These are phyloP conservation scores for Nerophis lumbriciformis DNA, from an alignment of 2,113 vertebrate species.

Conservation along the genomic window DNA sequence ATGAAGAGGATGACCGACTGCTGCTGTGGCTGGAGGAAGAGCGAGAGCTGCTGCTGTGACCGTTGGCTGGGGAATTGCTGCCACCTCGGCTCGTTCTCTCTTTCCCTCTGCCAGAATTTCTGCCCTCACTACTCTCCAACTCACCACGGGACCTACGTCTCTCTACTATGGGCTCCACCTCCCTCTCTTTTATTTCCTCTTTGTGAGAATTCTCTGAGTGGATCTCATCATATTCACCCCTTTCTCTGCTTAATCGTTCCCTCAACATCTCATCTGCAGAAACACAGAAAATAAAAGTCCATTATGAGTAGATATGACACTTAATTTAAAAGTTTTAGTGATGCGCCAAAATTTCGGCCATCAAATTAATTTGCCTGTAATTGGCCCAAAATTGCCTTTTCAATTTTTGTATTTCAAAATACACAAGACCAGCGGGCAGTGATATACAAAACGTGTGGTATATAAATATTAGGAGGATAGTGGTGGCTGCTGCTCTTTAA, in stretches of 20 bases:
- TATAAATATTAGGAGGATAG: too few relatives aligned
- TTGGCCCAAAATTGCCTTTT: too few relatives aligned
- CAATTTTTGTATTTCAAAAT: too few relatives aligned
- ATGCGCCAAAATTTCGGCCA: too few relatives aligned
- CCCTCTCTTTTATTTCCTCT: constrained; percentile 84
- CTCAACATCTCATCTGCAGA: constrained; percentile 83
- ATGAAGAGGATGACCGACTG: constrained; percentile 83
- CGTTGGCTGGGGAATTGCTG: constrained; percentile 76
- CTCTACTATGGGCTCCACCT: constrained; percentile 80
- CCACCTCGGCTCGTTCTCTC: constrained; percentile 75
- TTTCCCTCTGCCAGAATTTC: constrained; percentile 78
- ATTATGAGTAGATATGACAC: background rate
- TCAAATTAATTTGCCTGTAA: too few relatives aligned
- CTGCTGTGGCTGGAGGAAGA: constrained; percentile 82
- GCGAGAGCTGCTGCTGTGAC: constrained; percentile 81
- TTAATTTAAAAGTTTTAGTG: too few relatives aligned
- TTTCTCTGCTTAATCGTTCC: constrained; percentile 84
- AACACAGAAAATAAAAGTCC: constrained; percentile 23
- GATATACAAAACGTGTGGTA: too few relatives aligned
- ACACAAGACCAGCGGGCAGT: too few relatives aligned
- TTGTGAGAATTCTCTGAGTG: constrained; percentile 78
- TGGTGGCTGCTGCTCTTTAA: too few relatives aligned
- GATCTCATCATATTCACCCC: constrained; percentile 81
- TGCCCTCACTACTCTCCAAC: constrained; percentile 75
- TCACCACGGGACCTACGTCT: constrained; percentile 87